Evolutionary conservation across 2,113 vertebrate genomes (phyloP).

Genomic region (Hylia prasina): DNA sequence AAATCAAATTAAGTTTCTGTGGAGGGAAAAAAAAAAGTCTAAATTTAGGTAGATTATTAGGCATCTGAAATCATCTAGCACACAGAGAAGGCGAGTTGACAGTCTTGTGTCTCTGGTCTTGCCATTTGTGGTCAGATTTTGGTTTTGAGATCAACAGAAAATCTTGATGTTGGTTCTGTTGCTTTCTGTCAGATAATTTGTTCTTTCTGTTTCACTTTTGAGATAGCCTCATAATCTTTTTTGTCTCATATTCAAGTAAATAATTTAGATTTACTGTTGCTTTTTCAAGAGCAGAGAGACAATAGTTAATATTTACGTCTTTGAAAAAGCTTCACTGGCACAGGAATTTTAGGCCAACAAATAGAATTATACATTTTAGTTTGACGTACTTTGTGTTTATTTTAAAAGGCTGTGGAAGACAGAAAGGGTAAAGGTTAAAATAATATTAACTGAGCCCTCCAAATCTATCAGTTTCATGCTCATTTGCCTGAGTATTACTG

Average conservation of each 20-base stretch:
- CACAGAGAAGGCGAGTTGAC: not conserved
- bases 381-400: constrained; percentile 52
- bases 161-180: not conserved
- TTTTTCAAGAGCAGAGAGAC: not conserved
- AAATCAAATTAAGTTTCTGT: not conserved
- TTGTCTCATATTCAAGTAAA: not conserved
- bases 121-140: not conserved
- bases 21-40: not conserved
- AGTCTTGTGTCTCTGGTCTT: not conserved
- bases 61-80: not conserved
- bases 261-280: not conserved
- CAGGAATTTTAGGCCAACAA: not conserved
- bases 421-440: constrained; percentile 51
- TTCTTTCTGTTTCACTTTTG: not conserved
- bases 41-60: not conserved
- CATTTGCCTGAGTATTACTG: constrained; percentile 7
- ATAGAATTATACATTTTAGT: constrained; percentile 25
- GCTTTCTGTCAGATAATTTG: not conserved
- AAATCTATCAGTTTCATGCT: constrained; percentile 39
- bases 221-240: not conserved
- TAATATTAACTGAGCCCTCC: constrained; percentile 50
- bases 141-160: not conserved
- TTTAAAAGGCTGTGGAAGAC: constrained; percentile 48
- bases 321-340: not conserved
- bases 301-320: not conserved